Conservation (phyloP, 2,888 invertebrate species). For the Cryptosula pallasiana region DNA sequence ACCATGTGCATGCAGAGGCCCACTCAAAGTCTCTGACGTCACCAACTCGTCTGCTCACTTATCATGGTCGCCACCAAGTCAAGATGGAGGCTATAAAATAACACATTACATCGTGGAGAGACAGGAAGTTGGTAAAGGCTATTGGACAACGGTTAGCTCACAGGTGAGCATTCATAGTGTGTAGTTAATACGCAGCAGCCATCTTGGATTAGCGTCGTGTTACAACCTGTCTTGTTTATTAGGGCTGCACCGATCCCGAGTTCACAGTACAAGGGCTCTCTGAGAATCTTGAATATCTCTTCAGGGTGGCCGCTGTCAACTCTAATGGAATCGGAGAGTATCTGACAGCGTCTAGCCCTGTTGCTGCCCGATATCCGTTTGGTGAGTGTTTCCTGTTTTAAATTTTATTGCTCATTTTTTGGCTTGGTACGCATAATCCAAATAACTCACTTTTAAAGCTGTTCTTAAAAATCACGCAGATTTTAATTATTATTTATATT, state of each 20-base stretch:
- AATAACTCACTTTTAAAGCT: too few relatives aligned
- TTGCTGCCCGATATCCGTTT: conserved; percentile 80
- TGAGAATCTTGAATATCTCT: conserved; percentile 94
- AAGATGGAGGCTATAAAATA: conserved; percentile 85
- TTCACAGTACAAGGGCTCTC: conserved; percentile 89
- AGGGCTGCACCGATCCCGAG: conserved; percentile 61
- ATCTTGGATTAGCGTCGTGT: too few relatives aligned
- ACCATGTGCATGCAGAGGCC: conserved; percentile 91
- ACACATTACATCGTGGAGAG: conserved; percentile 94
- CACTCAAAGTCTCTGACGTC: conserved; percentile 80
- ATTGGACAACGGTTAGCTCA: conserved; percentile 62
- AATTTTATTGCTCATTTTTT: too few relatives aligned
- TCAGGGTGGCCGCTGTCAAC: conserved; percentile 94
- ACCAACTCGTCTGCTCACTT: conserved; percentile 85
- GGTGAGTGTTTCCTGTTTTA: conserved; percentile 53
- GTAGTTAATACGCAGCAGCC: too few relatives aligned
- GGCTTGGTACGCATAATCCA: too few relatives aligned
- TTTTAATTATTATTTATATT: too few relatives aligned
- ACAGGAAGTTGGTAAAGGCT: conserved; percentile 75
- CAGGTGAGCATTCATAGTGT: too few relatives aligned
- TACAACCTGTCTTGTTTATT: neutral
- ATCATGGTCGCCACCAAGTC: conserved; percentile 89
- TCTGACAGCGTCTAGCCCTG: conserved; percentile 78
- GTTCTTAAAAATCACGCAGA: too few relatives aligned
- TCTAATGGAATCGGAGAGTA: conserved; percentile 81